Evolutionary conservation across 1,140 invertebrate genomes (phyloP).

Genomic region (Euborellia annulipes): DNA sequence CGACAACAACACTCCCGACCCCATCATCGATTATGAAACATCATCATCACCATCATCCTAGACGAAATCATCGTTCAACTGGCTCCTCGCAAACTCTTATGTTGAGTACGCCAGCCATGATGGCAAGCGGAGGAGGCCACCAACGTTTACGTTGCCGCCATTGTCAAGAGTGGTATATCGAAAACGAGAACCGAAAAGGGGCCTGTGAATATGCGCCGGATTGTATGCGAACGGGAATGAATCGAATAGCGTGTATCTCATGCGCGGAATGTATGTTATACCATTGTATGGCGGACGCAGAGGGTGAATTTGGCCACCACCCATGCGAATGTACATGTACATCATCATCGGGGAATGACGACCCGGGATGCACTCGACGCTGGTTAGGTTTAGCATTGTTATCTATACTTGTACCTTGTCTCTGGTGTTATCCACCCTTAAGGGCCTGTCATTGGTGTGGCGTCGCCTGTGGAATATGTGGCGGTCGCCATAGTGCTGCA

Average conservation of each 20-base stretch:
- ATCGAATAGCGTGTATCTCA: slow-evolving; percentile 65
- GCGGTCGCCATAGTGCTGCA: slow-evolving; percentile 61
- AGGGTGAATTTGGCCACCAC: slow-evolving; percentile 61
- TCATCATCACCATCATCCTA: no score
- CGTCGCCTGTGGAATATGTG: slow-evolving; percentile 57
- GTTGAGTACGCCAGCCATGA: no score
- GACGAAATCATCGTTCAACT: no score
- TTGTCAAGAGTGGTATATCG: slow-evolving; percentile 55
- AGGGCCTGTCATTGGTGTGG: slow-evolving; percentile 70
- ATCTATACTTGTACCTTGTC: slow-evolving; percentile 76
- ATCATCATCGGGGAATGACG: slow-evolving; percentile 13
- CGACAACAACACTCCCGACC: no score
- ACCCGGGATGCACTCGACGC: slow-evolving; percentile 38
- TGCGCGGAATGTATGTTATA: slow-evolving; percentile 78
- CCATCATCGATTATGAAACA: no score
- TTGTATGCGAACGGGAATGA: slow-evolving; percentile 59
- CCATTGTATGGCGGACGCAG: slow-evolving; percentile 78
- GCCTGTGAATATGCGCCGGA: slow-evolving; percentile 82
- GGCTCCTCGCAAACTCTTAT: no score
- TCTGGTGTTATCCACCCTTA: slow-evolving; percentile 83
- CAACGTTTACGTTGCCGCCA: slow-evolving; percentile 29
- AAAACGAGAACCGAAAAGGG: slow-evolving; percentile 65
- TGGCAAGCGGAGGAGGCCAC: no score
- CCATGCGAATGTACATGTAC: slow-evolving; percentile 52
- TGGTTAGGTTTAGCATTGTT: slow-evolving; percentile 77